Base-by-base conservation (phyloP, 1,140 invertebrate genomes). In the Acyrthosiphon pisum region DNA sequence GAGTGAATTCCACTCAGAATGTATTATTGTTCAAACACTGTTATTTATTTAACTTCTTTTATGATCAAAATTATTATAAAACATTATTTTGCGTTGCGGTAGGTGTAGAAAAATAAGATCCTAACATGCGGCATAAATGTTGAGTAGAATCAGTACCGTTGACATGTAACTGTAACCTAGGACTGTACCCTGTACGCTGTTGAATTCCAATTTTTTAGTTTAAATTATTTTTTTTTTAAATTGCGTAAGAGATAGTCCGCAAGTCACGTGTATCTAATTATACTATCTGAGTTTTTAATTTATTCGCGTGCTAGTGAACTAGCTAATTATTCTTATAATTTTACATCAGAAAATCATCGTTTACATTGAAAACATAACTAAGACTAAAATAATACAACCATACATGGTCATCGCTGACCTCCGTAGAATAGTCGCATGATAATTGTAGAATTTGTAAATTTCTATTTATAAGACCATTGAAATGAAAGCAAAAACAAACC, bases 21-120 rank as follows among this genome's bases (percentile, higher is more conserved):
- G 22, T 76, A 76, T n/a, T 76, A 14, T 76, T 76, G 30, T 76
- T 35, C 30, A 76, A 76, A 76, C 22, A 76, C 11, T 76, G 14
- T n/a, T n/a, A 76, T 76, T 76, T 76, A 76, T n/a, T n/a, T 76
- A 76, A 76, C n/a, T 76, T 30, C 14, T n/a, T 76, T 76, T 76
- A 76, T 76, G 30, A n/a, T 76, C 14, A 76, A 76, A 76, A 76
- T 76, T 76, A 35, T 76, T 11, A 76, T 76, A n/a, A 6, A 76
- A 76, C 14, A 76, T 76, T 76, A n/a, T 76, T n/a, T 6, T 76
- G 14, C 14, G 60, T 68, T 68, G 11, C n/a, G 11, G 26, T 18
- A 35, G n/a, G 60, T 76, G 11, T 76, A 76, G 60, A 18, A 18
- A 76, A 76, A 76, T 18, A 76, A 76, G 11, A 68, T 68, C 30